These are phyloP conservation scores for Caenorhabditis inopinata DNA, from an alignment of 1,140 invertebrate species.

Conservation along the genomic window DNA sequence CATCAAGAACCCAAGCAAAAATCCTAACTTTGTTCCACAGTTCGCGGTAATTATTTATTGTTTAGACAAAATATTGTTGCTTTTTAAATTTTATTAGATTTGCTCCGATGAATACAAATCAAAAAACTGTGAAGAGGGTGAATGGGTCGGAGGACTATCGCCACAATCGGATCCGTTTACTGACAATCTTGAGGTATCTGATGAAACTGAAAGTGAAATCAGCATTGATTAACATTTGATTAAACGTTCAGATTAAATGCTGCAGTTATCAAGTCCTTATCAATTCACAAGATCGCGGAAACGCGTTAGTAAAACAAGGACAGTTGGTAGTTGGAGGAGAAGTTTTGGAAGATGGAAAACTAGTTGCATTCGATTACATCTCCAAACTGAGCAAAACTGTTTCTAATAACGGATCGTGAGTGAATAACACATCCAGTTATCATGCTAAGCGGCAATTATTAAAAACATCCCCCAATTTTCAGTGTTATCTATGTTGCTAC, in stretches of 20 bases:
- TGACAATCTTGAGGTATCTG: not conserved
- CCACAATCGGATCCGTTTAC: slow-evolving; percentile 1
- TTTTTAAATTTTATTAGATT: slow-evolving; percentile 2
- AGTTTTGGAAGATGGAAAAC: slow-evolving; percentile 14
- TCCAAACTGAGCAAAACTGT: slow-evolving; percentile 34
- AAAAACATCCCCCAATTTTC: too few relatives aligned
- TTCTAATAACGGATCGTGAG: slow-evolving; percentile 20
- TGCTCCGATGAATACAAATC: slow-evolving; percentile 13
- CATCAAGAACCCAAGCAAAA: not conserved
- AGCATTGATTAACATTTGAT: not conserved
- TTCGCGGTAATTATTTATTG: not conserved
- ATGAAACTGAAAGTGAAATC: not conserved
- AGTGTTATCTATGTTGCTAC: slow-evolving; percentile 33
- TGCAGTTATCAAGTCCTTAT: slow-evolving; percentile 37
- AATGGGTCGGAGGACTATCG: slow-evolving; percentile 46
- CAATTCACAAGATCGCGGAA: slow-evolving; percentile 32
- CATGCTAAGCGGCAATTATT: too few relatives aligned
- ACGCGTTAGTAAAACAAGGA: slow-evolving; percentile 38
- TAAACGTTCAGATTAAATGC: slow-evolving; percentile 23
- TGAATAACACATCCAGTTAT: too few relatives aligned
- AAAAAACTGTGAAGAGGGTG: slow-evolving; percentile 18
- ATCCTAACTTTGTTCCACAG: slow-evolving; percentile 11
- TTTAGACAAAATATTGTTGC: not conserved
- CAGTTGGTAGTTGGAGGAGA: slow-evolving; percentile 37
- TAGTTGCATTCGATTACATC: slow-evolving; percentile 44